Percentiles rank a stretch among this genome's conserved stretches.
Conservation (phyloP, 2,797 vertebrate species). For the Paguma larvata region DNA sequence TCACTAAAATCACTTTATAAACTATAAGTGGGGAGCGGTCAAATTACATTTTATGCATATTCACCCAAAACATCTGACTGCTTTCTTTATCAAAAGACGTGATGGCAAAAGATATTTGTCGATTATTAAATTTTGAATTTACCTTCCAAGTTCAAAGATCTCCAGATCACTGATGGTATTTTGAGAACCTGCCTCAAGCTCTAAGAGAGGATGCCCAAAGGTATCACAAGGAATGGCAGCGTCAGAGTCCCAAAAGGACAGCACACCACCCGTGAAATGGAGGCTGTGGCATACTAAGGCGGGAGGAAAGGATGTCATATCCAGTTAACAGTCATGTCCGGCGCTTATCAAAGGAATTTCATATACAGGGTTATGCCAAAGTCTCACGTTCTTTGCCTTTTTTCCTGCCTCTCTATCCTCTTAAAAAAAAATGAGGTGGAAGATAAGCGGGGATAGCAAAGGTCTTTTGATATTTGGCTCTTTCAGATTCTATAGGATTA, state of each 20-base stretch:
- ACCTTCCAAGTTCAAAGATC: background rate
- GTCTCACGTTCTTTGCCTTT: background rate
- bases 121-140: background rate
- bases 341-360: background rate
- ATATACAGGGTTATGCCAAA: fast-evolving
- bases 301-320: fast-evolving
- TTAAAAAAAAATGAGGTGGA: background rate
- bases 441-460: fast-evolving
- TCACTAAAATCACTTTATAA: background rate
- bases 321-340: fast-evolving
- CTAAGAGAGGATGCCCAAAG: background rate
- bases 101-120: background rate
- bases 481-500: background rate
- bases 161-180: background rate
- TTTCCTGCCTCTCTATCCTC: too few relatives aligned
- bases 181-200: background rate
- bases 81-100: background rate
- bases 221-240: background rate
- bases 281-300: background rate
- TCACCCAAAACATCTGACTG: background rate
- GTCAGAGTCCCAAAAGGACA: background rate
- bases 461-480: background rate
- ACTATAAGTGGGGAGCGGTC: background rate
- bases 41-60: background rate
- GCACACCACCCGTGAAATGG: fast-evolving